phyloP scores from a whole-genome alignment of 2,797 vertebrate species.

The Artibeus lituratus region DNA sequence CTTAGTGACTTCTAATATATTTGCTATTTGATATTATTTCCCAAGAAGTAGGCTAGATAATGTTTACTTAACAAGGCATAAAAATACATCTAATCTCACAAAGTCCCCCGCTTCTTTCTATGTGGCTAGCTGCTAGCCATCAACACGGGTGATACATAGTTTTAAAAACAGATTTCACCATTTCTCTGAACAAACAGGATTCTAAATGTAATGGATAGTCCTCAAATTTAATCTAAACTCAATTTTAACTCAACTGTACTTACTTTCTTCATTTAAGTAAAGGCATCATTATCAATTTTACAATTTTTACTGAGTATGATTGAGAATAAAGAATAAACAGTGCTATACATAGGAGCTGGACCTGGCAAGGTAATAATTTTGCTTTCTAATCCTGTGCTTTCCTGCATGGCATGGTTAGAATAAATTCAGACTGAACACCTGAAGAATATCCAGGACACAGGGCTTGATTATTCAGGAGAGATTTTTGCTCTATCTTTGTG shows the following conservation, averaged over 20 bases:
- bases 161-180: constrained; percentile 6
- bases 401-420: background rate
- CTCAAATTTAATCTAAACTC: background rate
- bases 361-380: background rate
- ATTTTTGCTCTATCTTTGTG: background rate
- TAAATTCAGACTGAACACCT: background rate
- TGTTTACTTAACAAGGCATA: background rate
- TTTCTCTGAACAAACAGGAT: background rate
- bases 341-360: background rate
- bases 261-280: background rate
- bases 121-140: background rate
- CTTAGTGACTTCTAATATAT: background rate
- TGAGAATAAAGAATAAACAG: constrained; percentile 1
- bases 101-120: background rate
- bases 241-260: background rate
- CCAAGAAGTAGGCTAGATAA: background rate
- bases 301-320: background rate
- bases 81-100: background rate
- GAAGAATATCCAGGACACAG: background rate
- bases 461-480: background rate
- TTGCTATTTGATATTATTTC: constrained; percentile 24
- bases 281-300: background rate
- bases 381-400: background rate
- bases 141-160: background rate
- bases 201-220: background rate